These are phyloP conservation scores for Oreohelix idahoensis DNA, from an alignment of 1,140 invertebrate genomes.

Conservation along the genomic window DNA sequence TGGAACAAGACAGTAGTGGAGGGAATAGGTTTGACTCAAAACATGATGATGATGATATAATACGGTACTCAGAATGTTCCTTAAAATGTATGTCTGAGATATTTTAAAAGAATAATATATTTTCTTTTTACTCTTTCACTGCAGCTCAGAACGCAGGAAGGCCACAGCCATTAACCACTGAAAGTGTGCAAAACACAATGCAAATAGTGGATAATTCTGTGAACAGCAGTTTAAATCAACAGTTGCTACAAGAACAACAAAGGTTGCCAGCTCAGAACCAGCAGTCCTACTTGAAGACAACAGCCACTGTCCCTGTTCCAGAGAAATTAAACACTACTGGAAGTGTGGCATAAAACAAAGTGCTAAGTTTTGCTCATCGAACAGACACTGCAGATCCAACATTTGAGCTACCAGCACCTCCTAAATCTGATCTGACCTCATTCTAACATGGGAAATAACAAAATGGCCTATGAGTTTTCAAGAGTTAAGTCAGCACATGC, in stretches of 20 bases:
- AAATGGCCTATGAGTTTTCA: slow-evolving; percentile 48
- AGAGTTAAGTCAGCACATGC: slow-evolving; percentile 58
- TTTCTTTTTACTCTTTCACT: no score
- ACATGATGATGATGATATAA: no score
- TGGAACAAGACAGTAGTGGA: no score
- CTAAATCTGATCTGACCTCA: no score
- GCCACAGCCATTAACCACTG: neutral
- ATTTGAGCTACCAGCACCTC: slow-evolving; percentile 22
- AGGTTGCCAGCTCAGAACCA: no score
- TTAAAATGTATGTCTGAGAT: no score
- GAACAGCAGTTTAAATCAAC: neutral
- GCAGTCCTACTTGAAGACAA: neutral
- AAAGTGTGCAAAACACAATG: neutral
- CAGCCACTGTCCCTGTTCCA: neutral
- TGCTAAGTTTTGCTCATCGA: neutral
- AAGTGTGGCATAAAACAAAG: neutral
- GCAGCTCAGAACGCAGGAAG: neutral
- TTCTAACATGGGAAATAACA: neutral
- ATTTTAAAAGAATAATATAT: no score
- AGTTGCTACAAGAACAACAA: no score
- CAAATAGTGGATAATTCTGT: neutral
- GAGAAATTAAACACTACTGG: neutral
- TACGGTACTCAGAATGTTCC: no score
- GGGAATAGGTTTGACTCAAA: no score
- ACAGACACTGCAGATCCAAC: slow-evolving; percentile 1